A percentile compares a stretch with the other conserved stretches of the same genome.
These are phyloP conservation scores for Scartelaos histophorus DNA, from an alignment of 2,113 vertebrate genomes.

Conservation along the genomic window DNA sequence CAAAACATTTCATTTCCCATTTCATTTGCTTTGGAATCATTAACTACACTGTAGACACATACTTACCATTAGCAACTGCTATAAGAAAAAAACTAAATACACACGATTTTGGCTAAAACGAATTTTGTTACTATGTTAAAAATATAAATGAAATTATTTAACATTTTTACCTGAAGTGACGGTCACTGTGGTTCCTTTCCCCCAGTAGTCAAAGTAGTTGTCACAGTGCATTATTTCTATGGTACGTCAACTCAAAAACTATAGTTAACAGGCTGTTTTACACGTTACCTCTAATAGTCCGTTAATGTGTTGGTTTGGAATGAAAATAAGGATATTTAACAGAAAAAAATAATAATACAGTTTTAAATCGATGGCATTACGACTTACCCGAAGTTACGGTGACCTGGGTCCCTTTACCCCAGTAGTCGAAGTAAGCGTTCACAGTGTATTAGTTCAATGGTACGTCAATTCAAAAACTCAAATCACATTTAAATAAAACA, in stretches of 20 bases:
- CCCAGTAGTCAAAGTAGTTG: slow-evolving; percentile 48
- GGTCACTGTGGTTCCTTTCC: slow-evolving; percentile 50
- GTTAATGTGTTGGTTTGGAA: neutral
- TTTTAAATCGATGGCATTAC: too few relatives aligned
- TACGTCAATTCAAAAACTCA: too few relatives aligned
- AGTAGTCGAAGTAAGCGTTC: slow-evolving; percentile 40
- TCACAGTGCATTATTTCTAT: slow-evolving; percentile 41
- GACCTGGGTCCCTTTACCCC: slow-evolving; percentile 56
- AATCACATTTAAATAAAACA: too few relatives aligned
- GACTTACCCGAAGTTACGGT: slow-evolving; percentile 28
- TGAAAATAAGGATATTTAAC: neutral
- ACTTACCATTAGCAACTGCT: too few relatives aligned
- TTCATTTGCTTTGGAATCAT: neutral
- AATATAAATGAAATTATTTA: neutral
- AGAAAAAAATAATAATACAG: neutral
- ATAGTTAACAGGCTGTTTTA: neutral
- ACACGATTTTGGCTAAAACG: too few relatives aligned
- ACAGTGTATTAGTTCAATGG: slow-evolving; percentile 19
- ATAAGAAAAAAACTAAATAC: too few relatives aligned
- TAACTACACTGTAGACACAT: too few relatives aligned
- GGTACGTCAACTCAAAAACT: slow-evolving; percentile 33
- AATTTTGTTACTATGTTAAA: too few relatives aligned
- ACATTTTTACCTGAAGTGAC: slow-evolving; percentile 42
- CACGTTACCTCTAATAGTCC: neutral
- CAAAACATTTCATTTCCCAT: too few relatives aligned